Percentiles rank a stretch among this genome's conserved stretches.
These are phyloP conservation scores for Pissodes strobi DNA, from an alignment of 1,140 invertebrate genomes.

Conservation along the genomic window DNA sequence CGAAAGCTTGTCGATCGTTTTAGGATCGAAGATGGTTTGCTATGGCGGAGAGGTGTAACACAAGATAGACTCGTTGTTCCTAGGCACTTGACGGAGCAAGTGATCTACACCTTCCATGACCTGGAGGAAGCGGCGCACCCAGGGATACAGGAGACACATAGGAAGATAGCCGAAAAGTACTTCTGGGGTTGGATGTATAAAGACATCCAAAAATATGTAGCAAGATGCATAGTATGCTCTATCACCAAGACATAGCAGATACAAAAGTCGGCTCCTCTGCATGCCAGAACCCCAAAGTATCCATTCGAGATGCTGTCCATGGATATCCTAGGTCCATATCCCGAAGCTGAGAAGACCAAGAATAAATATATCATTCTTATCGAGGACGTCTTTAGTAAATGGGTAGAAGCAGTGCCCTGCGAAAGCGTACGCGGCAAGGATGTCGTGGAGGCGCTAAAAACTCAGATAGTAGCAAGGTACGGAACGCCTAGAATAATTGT, in stretches of 20 bases:
- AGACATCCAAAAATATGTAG: neutral
- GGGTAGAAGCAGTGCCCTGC: constrained; percentile 1
- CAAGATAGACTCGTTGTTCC: neutral
- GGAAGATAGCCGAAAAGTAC: neutral
- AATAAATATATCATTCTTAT: constrained; percentile 8
- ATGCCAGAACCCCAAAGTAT: neutral
- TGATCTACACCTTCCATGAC: neutral
- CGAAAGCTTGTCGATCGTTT: neutral
- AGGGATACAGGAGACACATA: neutral
- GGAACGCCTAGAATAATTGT: neutral
- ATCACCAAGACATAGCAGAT: neutral
- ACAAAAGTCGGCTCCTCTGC: too few species aligned
- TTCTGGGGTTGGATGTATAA: rapidly evolving
- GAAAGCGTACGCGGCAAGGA: neutral
- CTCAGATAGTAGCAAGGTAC: neutral
- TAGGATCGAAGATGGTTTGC: neutral
- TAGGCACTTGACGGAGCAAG: neutral
- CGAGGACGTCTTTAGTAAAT: neutral
- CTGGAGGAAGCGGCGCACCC: neutral
- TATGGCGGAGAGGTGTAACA: neutral
- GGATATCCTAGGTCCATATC: neutral
- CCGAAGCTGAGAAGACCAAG: neutral
- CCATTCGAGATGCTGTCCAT: neutral
- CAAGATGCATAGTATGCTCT: neutral
- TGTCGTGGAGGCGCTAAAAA: neutral